Evolutionary conservation across 2,797 vertebrate genomes (phyloP).

Genomic region (Cossypha dichroa): DNA sequence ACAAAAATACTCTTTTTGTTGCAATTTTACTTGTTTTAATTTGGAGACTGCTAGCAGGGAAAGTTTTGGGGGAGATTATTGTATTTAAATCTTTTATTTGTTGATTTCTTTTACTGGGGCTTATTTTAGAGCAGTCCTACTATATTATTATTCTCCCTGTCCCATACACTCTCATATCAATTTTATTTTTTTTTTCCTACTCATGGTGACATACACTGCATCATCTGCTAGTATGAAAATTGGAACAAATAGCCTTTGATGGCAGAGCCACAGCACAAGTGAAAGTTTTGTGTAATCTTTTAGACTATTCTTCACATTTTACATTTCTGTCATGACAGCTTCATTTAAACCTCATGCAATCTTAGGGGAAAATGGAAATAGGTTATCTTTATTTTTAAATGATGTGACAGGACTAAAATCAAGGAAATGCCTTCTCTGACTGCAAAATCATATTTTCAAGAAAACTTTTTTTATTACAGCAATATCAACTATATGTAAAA

Average conservation of each 20-base stretch:
- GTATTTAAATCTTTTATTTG: not conserved
- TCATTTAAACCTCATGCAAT: conserved; percentile 51
- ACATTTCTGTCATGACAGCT: conserved; percentile 63
- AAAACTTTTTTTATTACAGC: not conserved
- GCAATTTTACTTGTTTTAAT: not conserved
- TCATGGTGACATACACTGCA: conserved; percentile 1
- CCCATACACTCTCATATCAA: not conserved
- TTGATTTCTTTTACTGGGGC: not conserved
- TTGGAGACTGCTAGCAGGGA: not conserved
- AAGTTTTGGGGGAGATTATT: not conserved
- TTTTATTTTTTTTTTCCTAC: not conserved
- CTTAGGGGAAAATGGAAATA: conserved; percentile 46
- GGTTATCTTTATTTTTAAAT: conserved; percentile 58
- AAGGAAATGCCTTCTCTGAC: conserved; percentile 24
- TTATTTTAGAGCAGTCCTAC: not conserved
- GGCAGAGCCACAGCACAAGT: not conserved
- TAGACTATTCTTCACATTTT: conserved; percentile 52
- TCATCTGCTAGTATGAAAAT: conserved; percentile 41
- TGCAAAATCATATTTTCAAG: conserved; percentile 41
- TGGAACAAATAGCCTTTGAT: conserved; percentile 61
- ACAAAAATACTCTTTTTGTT: not conserved
- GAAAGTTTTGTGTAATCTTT: conserved; percentile 51
- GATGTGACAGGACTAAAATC: conserved; percentile 55
- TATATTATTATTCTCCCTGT: not conserved
- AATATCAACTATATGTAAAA: not conserved